Evolutionary conservation across 2,797 vertebrate species (phyloP), one percentile per base, ranked within the genome.

Genomic region (Diplodus puntazzo): DNA sequence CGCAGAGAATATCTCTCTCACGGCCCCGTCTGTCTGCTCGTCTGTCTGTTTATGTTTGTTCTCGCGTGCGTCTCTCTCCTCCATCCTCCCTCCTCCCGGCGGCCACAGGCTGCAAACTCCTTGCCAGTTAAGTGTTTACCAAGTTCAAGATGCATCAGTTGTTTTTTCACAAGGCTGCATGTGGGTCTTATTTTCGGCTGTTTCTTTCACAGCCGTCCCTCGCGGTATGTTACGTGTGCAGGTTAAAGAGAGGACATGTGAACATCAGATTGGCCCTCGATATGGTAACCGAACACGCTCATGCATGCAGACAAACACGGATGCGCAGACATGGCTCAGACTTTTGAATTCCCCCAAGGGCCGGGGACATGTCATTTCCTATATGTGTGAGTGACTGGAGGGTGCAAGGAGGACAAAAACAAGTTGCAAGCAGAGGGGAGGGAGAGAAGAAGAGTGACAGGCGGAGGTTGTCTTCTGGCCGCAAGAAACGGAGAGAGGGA

Each of bases 171-270:
- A 7, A 45, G 52, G 25, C 52, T 66, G 49, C 69, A 16, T 57
- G 48, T 27, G 39, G 23, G 21, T 67, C 17, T 79, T 25, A 20
- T 81, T 25, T 76, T 20, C 49, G 25, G 60, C 64, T 55, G 63
- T 85, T 78, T 4, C 27, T 59, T 67, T 46, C 30, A 0, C 6
- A 60, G 52, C 43, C 16, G 11, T 76, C 69, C 78, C 78, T 64
- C 20, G 46, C 49, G 69, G 71, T 58, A 14, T 54, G 34, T 39
- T 71, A 67, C 2, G 8, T 52, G 63, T 42, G 39, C 74, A 66
- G 85, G 86, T 88, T 84, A 75, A 73, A 79, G 59, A 72, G 76
- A 87, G 87, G 81, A 85, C 77, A 77, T 34, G 58, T 72, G 81
- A 80, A 87, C 78, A 79, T 64, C 62, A 78, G 59, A 84, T 82